These are phyloP conservation scores for Trichoplusia ni DNA, from an alignment of 1,140 invertebrate species.

Conservation along the genomic window DNA sequence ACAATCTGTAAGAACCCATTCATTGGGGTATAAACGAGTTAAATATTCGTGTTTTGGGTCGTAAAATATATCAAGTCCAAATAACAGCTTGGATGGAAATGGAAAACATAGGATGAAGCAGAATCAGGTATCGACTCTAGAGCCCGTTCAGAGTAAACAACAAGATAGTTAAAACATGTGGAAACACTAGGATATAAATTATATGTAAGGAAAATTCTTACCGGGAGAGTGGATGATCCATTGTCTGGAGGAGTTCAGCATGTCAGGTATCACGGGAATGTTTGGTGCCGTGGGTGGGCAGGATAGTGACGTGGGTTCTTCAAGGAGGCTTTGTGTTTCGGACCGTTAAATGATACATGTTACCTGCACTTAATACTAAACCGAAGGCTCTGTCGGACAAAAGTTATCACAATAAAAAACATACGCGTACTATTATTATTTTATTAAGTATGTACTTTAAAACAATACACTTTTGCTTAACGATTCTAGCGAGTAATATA, in stretches of 20 bases:
- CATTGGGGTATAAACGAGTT: constrained; percentile 18
- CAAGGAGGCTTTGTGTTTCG: constrained; percentile 60
- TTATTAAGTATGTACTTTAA: constrained; percentile 74
- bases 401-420: constrained; percentile 48
- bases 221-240: constrained; percentile 76
- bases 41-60: constrained; percentile 12
- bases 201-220: constrained; percentile 78
- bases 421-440: constrained; percentile 58
- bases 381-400: constrained; percentile 23
- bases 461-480: constrained; percentile 77
- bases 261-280: constrained; percentile 73
- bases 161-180: constrained; percentile 37
- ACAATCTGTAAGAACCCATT: constrained; percentile 7
- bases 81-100: constrained; percentile 24
- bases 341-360: constrained; percentile 44
- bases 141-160: constrained; percentile 1
- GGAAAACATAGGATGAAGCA: constrained; percentile 19
- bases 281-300: constrained; percentile 68
- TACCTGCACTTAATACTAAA: constrained; percentile 54
- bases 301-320: constrained; percentile 74
- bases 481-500: constrained; percentile 78
- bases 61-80: constrained; percentile 8
- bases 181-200: constrained; percentile 70
- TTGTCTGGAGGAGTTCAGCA: constrained; percentile 70
- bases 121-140: neutral